A percentile compares a stretch with the other conserved stretches of the same genome.
phyloP scores from a whole-genome alignment of 2,797 vertebrate genomes.

The Rhynchonycteris naso region DNA sequence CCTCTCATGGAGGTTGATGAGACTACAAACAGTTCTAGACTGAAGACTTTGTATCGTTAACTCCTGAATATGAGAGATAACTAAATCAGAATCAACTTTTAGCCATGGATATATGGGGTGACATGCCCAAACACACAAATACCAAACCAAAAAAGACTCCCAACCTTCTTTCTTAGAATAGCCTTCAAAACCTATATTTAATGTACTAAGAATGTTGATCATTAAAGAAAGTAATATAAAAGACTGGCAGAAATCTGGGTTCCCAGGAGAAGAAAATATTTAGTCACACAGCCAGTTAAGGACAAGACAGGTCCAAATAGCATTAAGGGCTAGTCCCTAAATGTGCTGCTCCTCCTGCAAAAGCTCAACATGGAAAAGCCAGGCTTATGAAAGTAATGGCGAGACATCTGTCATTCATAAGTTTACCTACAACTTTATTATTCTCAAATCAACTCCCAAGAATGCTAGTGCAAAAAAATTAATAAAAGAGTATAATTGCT shows the following conservation, averaged over 20 bases:
- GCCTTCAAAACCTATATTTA: conserved; percentile 81
- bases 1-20: conserved; percentile 51
- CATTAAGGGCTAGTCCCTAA: conserved; percentile 82
- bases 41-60: conserved; percentile 84
- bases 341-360: conserved; percentile 70
- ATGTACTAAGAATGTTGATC: conserved; percentile 83
- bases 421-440: conserved; percentile 66
- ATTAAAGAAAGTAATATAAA: conserved; percentile 84
- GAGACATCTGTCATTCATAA: conserved; percentile 67
- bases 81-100: conserved; percentile 82
- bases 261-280: conserved; percentile 74
- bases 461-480: conserved; percentile 70
- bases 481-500: conserved; percentile 77
- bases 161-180: conserved; percentile 76
- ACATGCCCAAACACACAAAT: background rate
- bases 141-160: background rate
- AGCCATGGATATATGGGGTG: conserved; percentile 82
- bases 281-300: conserved; percentile 71
- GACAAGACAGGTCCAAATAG: conserved; percentile 76
- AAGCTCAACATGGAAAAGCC: conserved; percentile 81
- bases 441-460: conserved; percentile 78
- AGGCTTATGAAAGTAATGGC: conserved; percentile 80
- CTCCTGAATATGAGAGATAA: conserved; percentile 82
- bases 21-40: conserved; percentile 79
- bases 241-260: conserved; percentile 79